These are phyloP conservation scores for Turdus rufiventris DNA, from an alignment of 2,113 vertebrate species.

Conservation along the genomic window DNA sequence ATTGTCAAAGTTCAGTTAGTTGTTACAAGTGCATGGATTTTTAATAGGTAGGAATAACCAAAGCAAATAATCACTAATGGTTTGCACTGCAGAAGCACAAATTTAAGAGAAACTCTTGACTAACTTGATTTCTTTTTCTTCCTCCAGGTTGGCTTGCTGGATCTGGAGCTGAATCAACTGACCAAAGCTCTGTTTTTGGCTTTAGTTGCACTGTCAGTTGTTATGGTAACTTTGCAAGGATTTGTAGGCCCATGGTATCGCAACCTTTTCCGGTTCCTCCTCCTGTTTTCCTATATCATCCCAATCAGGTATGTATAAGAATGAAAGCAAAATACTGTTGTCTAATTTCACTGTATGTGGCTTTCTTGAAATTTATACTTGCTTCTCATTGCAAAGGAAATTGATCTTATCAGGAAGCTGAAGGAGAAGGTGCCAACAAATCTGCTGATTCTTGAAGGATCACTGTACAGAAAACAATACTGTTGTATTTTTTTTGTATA, in stretches of 20 bases:
- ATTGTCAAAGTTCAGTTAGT: background rate
- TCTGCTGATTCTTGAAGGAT: conserved; percentile 46
- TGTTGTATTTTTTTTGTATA: conserved; percentile 52
- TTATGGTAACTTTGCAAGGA: conserved; percentile 96
- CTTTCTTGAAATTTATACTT: conserved; percentile 54
- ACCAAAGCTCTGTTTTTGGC: conserved; percentile 96
- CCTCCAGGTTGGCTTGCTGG: conserved; percentile 89
- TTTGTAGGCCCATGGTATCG: conserved; percentile 93
- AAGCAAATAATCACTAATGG: background rate
- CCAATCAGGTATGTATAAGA: conserved; percentile 88
- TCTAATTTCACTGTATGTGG: conserved; percentile 47
- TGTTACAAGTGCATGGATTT: background rate
- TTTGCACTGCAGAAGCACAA: background rate
- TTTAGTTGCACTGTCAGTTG: conserved; percentile 86
- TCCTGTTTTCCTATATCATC: conserved; percentile 98
- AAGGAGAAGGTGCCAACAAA: conserved; percentile 36
- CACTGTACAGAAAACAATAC: conserved; percentile 54
- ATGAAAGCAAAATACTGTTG: background rate
- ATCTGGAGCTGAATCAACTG: conserved; percentile 92
- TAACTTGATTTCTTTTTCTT: background rate
- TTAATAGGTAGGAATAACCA: background rate
- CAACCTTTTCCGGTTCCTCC: conserved; percentile 92
- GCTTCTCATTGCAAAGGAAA: conserved; percentile 52
- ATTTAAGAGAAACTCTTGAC: background rate
- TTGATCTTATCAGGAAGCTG: conserved; percentile 55